These are phyloP conservation scores for Elysia crispata DNA, from an alignment of 2,888 invertebrate genomes.

Conservation along the genomic window DNA sequence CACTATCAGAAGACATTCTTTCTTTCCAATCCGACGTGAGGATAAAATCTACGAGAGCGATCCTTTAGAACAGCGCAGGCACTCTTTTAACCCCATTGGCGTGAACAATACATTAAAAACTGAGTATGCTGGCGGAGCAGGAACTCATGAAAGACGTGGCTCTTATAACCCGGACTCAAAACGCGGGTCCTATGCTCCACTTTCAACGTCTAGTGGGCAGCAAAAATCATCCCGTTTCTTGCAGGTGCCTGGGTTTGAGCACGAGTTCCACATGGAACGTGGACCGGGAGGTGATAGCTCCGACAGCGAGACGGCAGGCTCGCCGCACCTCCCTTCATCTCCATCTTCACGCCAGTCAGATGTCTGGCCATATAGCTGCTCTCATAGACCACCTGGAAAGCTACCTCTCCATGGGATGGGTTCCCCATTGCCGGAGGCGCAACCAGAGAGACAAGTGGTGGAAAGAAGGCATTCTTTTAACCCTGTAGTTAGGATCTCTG, in stretches of 20 bases:
- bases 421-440: background rate
- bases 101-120: slow-evolving; percentile 40
- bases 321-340: background rate
- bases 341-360: background rate
- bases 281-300: background rate
- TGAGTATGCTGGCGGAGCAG: slow-evolving; percentile 27
- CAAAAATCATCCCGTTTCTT: slow-evolving; percentile 11
- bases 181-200: background rate
- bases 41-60: slow-evolving; percentile 38
- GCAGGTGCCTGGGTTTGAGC: slow-evolving; percentile 41
- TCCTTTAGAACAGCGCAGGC: slow-evolving; percentile 40
- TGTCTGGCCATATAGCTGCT: background rate
- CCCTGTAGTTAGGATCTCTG: background rate
- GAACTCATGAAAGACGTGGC: background rate
- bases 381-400: too few species aligned
- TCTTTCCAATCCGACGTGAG: slow-evolving; percentile 45
- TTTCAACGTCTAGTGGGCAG: background rate
- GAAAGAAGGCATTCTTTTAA: slow-evolving; percentile 47
- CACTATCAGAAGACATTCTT: slow-evolving; percentile 38
- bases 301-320: background rate
- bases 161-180: slow-evolving; percentile 37
- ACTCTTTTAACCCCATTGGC: slow-evolving; percentile 43
- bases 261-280: slow-evolving; percentile 30
- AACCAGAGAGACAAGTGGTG: background rate
- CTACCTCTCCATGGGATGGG: background rate